Base-by-base conservation (phyloP, 2,888 invertebrate genomes). In the Thera obeliscata region DNA sequence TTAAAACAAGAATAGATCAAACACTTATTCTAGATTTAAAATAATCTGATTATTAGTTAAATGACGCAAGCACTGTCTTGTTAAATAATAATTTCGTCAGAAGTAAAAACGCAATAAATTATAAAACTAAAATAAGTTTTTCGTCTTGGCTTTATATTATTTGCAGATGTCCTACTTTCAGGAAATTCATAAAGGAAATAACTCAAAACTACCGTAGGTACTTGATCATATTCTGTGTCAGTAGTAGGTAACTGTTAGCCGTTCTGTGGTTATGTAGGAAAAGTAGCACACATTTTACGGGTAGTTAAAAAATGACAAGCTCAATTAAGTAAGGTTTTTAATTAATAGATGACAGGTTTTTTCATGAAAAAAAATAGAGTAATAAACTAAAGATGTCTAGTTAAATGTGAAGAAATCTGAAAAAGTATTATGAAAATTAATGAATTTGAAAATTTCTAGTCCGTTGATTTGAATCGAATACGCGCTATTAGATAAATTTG, bases 231-330 rank as follows among this genome's bases (percentile, higher is more conserved):
- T 3, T n/a, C 63, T 50, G 46, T 46, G 64, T n/a, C 54, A 3
- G 41, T 12, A 36, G 8, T n/a, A n/a, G n/a, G n/a, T 22, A 61
- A 66, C 65, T 66, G 35, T 50, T 22, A 3, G n/a, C 50, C 3
- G 8, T 35, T 55, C 59, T 62, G 46, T 65, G 66, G 48, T 55
- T 3, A 22, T 5, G 11, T 5, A 11, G 41, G 41, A 48, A 64
- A 70, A 70, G 59, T 72, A 49, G 67, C 43, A 64, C 70, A 70
- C 6, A 56, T 56, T 65, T 67, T 60, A 65, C 69, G 72, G 65
- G 59, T 65, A 48, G 64, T 71, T 74, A 70, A 67, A 70, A 78
- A 71, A 72, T 70, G 62, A 74, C 76, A 74, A 41, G 56, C 61
- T 54, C 68, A 46, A 72, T 77, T 74, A 72, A 66, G 62, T 38